Percentiles rank a stretch among this genome's conserved stretches.
These are phyloP conservation scores for Loxodonta africana DNA, from an alignment of 2,113 vertebrate species.

Conservation along the genomic window DNA sequence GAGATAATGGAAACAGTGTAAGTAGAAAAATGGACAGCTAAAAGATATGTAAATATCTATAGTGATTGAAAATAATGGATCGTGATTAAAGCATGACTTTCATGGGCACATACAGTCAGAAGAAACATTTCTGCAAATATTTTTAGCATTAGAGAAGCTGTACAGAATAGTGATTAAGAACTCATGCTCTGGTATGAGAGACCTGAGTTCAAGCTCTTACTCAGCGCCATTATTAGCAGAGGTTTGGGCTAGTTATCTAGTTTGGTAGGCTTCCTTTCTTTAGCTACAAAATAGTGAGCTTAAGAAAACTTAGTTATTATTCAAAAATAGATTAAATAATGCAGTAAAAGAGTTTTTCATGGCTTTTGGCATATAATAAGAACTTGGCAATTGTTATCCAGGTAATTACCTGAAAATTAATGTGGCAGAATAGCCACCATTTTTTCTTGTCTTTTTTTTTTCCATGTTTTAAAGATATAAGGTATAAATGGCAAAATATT, in stretches of 20 bases:
- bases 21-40: not conserved
- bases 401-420: constrained; percentile 9
- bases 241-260: not conserved
- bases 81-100: not conserved
- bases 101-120: not conserved
- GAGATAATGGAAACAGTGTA: not conserved
- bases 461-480: not conserved
- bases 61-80: not conserved
- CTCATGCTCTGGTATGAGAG: not conserved
- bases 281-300: not conserved
- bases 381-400: not conserved
- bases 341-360: not conserved
- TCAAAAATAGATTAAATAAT: constrained; percentile 33
- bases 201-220: not conserved
- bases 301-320: not conserved
- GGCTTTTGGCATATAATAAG: not conserved
- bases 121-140: not conserved
- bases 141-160: not conserved
- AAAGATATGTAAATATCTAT: not conserved
- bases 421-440: not conserved
- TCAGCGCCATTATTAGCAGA: not conserved
- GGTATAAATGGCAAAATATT: not conserved
- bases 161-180: not conserved
- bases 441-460: not conserved
- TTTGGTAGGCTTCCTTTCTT: not conserved